phyloP scores from a whole-genome alignment of 2,888 invertebrate species.

The Eutolmus rufibarbis region DNA sequence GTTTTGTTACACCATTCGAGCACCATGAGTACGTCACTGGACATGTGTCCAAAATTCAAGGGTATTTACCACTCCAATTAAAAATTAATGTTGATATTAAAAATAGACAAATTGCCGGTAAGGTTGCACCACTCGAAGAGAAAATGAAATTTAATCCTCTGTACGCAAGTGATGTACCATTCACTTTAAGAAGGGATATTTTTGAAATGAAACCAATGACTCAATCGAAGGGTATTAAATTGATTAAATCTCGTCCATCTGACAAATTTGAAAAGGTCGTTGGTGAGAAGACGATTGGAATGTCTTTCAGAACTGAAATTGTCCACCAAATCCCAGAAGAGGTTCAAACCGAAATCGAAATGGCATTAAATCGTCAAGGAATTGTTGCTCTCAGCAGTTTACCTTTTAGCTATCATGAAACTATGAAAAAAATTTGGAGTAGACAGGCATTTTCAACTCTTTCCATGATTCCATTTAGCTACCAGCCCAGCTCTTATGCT shows the following conservation, averaged over 20 bases:
- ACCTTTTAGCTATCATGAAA: constrained; percentile 50
- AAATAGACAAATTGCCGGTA: constrained; percentile 63
- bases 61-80: constrained; percentile 66
- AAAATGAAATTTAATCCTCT: constrained; percentile 65
- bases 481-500: constrained; percentile 39
- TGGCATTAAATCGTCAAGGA: constrained; percentile 45
- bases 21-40: constrained; percentile 68
- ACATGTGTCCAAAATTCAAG: constrained; percentile 68
- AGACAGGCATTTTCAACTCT: constrained; percentile 31
- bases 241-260: constrained; percentile 61
- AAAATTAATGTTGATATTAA: constrained; percentile 64
- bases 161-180: constrained; percentile 72
- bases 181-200: constrained; percentile 69
- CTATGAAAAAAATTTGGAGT: constrained; percentile 44
- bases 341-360: constrained; percentile 56
- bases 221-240: constrained; percentile 63
- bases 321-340: constrained; percentile 62
- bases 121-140: constrained; percentile 64
- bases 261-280: constrained; percentile 58
- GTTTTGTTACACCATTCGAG: constrained; percentile 72
- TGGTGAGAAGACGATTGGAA: constrained; percentile 65
- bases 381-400: constrained; percentile 46
- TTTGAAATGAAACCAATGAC: constrained; percentile 66
- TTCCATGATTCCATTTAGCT: constrained; percentile 43
- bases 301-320: constrained; percentile 66